Evolutionary conservation across 1,140 invertebrate species (phyloP).

Genomic region (Drosophila yakuba): DNA sequence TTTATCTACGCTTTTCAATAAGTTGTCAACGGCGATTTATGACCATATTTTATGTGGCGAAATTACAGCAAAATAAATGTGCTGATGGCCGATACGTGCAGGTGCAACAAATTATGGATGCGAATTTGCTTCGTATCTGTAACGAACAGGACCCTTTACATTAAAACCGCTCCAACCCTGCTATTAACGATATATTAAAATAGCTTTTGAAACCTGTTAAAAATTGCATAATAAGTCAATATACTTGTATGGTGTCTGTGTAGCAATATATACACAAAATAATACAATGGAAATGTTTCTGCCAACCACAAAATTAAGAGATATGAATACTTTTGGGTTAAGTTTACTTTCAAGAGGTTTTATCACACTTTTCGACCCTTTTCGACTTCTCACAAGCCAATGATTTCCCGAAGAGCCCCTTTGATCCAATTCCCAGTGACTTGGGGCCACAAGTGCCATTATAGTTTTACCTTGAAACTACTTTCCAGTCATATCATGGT

Average conservation of each 20-base stretch:
- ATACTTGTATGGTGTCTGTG: too few species aligned
- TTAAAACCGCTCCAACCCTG: too few species aligned
- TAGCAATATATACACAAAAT: too few species aligned
- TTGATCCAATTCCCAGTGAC: background rate
- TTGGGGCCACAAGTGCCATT: background rate
- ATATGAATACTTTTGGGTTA: too few species aligned
- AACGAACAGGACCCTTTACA: background rate
- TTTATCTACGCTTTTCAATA: conserved; percentile 69
- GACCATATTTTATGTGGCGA: conserved; percentile 66
- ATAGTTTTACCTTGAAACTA: background rate
- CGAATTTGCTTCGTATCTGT: background rate
- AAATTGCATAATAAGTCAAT: background rate
- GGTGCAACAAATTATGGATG: conserved; percentile 41
- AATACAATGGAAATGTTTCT: too few species aligned
- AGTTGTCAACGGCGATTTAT: conserved; percentile 68
- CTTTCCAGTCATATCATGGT: background rate
- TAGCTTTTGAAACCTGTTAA: too few species aligned
- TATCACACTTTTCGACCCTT: too few species aligned
- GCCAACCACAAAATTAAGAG: too few species aligned
- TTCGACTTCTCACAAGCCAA: too few species aligned
- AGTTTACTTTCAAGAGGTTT: too few species aligned
- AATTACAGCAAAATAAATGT: conserved; percentile 49
- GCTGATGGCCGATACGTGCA: conserved; percentile 64
- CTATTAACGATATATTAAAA: too few species aligned
- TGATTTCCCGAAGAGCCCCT: background rate